These are phyloP conservation scores for Malurus splendens DNA, from an alignment of 2,797 vertebrate genomes.

Conservation along the genomic window DNA sequence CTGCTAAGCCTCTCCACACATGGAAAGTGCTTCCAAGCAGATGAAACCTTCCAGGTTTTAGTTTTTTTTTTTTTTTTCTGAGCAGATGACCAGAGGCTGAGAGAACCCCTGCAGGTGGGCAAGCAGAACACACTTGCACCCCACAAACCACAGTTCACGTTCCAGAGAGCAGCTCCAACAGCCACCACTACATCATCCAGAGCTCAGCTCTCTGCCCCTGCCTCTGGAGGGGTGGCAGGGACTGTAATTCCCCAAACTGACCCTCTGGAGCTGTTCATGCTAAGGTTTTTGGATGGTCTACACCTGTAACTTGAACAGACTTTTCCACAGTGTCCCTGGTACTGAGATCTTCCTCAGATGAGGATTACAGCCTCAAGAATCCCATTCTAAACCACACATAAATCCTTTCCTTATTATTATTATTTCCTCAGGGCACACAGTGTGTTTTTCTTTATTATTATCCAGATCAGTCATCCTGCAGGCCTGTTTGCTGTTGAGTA, in stretches of 20 bases:
- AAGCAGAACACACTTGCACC: neutral
- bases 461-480: neutral
- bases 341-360: fast-evolving
- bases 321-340: neutral
- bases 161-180: neutral
- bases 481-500: neutral
- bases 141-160: neutral
- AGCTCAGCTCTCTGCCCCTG: neutral
- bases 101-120: neutral
- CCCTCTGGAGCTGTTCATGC: neutral
- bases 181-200: neutral
- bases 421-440: neutral
- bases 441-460: neutral
- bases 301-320: neutral
- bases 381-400: neutral
- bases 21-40: neutral
- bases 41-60: neutral
- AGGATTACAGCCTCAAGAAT: neutral
- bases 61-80: neutral
- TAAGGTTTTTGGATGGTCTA: neutral
- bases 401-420: neutral
- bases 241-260: neutral
- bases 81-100: neutral
- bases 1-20: neutral
- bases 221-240: neutral